Conservation (phyloP, 2,797 vertebrate species). For the Okamejei kenojei region DNA sequence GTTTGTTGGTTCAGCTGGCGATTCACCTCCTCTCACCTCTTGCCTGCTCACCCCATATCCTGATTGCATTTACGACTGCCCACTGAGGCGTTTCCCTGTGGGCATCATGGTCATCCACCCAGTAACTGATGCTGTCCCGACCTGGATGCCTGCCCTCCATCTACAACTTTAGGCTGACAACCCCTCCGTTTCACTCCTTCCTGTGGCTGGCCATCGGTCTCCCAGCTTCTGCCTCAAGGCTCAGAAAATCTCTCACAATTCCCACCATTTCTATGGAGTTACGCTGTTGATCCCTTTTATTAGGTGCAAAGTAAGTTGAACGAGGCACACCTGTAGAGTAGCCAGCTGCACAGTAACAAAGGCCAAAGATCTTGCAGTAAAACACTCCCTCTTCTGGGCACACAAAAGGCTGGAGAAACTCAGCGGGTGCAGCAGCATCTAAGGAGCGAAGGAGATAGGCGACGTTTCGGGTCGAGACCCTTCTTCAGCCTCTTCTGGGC, state of each 20-base stretch:
- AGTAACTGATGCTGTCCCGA: too few relatives aligned
- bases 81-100: too few relatives aligned
- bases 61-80: not conserved
- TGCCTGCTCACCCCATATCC: not conserved
- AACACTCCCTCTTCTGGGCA: slow-evolving; percentile 29
- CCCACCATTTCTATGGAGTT: not conserved
- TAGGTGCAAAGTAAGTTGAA: not conserved
- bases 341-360: not conserved
- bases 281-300: not conserved
- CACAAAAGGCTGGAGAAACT: too few relatives aligned
- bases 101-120: too few relatives aligned
- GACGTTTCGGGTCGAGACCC: too few relatives aligned
- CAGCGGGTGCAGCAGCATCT: too few relatives aligned
- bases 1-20: not conserved
- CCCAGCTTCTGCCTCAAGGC: not conserved
- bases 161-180: not conserved
- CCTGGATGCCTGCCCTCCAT: too few relatives aligned
- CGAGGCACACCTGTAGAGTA: not conserved
- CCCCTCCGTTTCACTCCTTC: not conserved
- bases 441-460: too few relatives aligned
- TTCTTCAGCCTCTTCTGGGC: slow-evolving; percentile 30
- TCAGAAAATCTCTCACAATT: too few relatives aligned
- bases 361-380: not conserved
- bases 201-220: not conserved
- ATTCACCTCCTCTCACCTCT: not conserved